phyloP scores from a whole-genome alignment of 2,888 invertebrate species.

The Drosophila merina region DNA sequence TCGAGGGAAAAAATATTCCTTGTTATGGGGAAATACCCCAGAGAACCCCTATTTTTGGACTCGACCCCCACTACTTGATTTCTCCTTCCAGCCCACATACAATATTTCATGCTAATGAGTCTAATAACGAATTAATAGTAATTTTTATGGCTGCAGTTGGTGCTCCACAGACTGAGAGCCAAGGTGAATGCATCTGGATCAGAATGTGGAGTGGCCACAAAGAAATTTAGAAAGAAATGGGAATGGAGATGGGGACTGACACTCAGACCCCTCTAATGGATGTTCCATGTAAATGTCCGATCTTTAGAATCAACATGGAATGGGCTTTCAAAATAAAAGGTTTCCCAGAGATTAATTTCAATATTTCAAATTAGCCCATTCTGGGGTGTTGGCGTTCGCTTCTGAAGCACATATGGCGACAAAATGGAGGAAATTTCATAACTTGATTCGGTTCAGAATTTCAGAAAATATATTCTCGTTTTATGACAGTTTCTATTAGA shows the following conservation, averaged over 20 bases:
- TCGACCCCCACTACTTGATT: not conserved
- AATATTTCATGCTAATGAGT: slow-evolving; percentile 61
- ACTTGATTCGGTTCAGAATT: slow-evolving; percentile 14
- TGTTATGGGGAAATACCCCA: too few species aligned
- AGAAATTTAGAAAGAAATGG: slow-evolving; percentile 10
- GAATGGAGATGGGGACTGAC: not conserved
- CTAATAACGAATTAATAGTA: slow-evolving; percentile 77
- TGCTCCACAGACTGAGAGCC: slow-evolving; percentile 45
- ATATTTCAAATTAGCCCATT: slow-evolving; percentile 18
- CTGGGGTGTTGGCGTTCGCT: slow-evolving; percentile 7
- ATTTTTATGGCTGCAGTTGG: slow-evolving; percentile 68
- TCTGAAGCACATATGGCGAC: slow-evolving; percentile 50
- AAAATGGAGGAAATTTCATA: slow-evolving; percentile 7
- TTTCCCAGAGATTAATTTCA: slow-evolving; percentile 54
- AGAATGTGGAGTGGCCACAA: slow-evolving; percentile 59
- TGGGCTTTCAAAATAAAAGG: slow-evolving; percentile 14
- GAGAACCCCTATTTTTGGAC: slow-evolving; percentile 62
- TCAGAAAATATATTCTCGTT: slow-evolving; percentile 47
- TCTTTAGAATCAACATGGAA: not conserved
- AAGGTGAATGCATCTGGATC: slow-evolving; percentile 60
- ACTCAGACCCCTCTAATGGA: slow-evolving; percentile 63
- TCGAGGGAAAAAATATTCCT: slow-evolving; percentile 51
- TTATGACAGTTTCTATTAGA: slow-evolving; percentile 53
- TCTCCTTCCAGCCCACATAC: too few species aligned
- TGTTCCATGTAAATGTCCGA: slow-evolving; percentile 64